Evolutionary conservation across 2,888 invertebrate genomes (phyloP).

Genomic region (Drosophila longiperda): DNA sequence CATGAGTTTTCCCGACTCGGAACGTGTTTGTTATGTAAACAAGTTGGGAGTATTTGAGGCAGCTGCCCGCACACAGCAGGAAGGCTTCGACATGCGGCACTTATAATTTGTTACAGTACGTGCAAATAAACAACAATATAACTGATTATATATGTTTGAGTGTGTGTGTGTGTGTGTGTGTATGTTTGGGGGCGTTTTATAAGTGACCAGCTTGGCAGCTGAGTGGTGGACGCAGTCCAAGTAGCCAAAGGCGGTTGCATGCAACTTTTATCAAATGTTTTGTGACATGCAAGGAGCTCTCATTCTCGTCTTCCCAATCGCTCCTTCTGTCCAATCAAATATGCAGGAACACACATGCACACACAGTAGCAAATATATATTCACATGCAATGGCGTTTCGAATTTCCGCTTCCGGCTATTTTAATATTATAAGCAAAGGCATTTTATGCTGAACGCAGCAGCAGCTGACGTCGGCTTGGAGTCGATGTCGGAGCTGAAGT

Average conservation of each 20-base stretch:
- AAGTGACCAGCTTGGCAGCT: constrained; percentile 23
- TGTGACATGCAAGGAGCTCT: constrained; percentile 65
- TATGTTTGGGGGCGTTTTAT: constrained; percentile 4
- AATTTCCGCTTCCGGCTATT: constrained; percentile 81
- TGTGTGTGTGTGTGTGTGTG: constrained; percentile 7
- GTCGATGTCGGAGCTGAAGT: constrained; percentile 6
- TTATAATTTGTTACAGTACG: constrained; percentile 73
- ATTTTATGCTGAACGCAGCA: constrained; percentile 74
- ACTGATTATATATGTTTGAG: constrained; percentile 19
- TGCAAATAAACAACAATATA: constrained; percentile 68
- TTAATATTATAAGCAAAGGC: constrained; percentile 79
- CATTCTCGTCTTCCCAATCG: constrained; percentile 5
- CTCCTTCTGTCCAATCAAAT: constrained; percentile 57
- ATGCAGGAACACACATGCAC: constrained; percentile 52
- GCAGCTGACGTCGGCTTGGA: constrained; percentile 46
- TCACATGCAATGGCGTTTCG: constrained; percentile 72
- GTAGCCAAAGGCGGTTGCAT: constrained; percentile 58
- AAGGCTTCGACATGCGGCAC: constrained; percentile 74
- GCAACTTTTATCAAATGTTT: constrained; percentile 76
- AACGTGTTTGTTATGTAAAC: constrained; percentile 78
- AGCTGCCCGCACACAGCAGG: constrained; percentile 43
- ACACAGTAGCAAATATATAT: constrained; percentile 21
- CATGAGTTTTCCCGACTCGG: constrained; percentile 12
- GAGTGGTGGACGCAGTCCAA: constrained; percentile 48
- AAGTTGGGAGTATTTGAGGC: constrained; percentile 53